Conservation (phyloP, 1,140 invertebrate species). For the Globodera ellingtonae region DNA sequence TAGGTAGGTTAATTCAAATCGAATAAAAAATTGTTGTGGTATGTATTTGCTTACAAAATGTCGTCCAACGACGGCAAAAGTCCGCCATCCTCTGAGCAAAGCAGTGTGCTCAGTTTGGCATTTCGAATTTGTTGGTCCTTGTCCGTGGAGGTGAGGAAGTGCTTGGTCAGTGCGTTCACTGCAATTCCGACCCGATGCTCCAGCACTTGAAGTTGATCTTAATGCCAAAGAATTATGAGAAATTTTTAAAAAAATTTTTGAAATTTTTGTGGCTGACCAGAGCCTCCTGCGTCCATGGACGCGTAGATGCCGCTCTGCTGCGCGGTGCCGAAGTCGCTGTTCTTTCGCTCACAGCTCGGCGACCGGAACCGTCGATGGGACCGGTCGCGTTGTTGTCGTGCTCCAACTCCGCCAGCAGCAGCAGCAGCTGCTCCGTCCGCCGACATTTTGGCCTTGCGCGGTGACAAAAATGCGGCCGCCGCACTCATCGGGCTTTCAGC, state of each 20-base stretch:
- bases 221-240: not conserved
- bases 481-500: not conserved
- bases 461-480: constrained; percentile 20
- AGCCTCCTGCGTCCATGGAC: not conserved
- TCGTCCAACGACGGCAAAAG: constrained; percentile 84
- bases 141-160: constrained; percentile 76
- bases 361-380: constrained; percentile 35
- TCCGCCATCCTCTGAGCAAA: constrained; percentile 86
- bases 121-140: constrained; percentile 29
- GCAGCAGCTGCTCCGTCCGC: not conserved
- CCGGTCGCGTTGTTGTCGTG: not conserved
- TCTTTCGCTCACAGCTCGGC: constrained; percentile 29
- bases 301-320: constrained; percentile 7
- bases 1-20: no score
- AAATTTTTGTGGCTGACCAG: not conserved
- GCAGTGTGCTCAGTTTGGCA: constrained; percentile 78
- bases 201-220: constrained; percentile 19
- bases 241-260: not conserved
- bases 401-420: constrained; percentile 12
- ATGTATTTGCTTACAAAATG: constrained; percentile 6
- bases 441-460: constrained; percentile 5
- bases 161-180: constrained; percentile 94
- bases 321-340: not conserved
- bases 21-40: no score
- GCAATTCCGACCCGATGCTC: constrained; percentile 75